Evolutionary conservation across 2,113 vertebrate genomes (phyloP).

Genomic region (Mirza zaza): DNA sequence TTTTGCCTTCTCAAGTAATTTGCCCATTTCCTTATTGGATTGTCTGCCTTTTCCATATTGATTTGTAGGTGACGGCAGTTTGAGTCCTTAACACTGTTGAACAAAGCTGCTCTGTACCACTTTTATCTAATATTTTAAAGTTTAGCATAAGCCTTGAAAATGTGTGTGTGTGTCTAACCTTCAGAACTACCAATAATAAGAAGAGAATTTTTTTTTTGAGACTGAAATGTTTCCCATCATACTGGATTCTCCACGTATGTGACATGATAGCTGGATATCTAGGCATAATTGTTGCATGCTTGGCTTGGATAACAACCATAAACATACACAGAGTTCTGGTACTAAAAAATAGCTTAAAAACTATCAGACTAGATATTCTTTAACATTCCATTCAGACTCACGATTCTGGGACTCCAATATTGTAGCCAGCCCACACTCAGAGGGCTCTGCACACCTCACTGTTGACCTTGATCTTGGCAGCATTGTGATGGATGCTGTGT

Average conservation of each 20-base stretch:
- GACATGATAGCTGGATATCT: neutral
- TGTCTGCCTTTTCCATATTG: neutral
- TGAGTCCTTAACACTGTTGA: neutral
- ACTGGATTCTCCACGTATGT: neutral
- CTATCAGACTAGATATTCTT: neutral
- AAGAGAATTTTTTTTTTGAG: neutral
- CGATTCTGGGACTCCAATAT: neutral
- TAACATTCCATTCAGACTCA: neutral
- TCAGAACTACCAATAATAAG: neutral
- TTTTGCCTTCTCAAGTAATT: neutral
- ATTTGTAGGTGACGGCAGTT: neutral
- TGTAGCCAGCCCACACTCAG: neutral
- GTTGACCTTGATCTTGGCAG: constrained; percentile 24
- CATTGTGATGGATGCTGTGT: neutral
- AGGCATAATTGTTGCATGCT: neutral
- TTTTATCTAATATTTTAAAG: neutral
- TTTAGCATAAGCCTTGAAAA: neutral
- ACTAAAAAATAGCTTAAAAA: neutral
- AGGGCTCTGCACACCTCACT: neutral
- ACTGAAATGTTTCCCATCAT: neutral
- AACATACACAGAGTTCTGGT: neutral
- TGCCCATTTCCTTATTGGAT: neutral
- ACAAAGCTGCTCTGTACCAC: neutral
- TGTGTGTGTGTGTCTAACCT: neutral
- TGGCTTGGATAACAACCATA: neutral